phyloP scores from a whole-genome alignment of 2,888 invertebrate species.

The Chloroclystis v-ata region DNA sequence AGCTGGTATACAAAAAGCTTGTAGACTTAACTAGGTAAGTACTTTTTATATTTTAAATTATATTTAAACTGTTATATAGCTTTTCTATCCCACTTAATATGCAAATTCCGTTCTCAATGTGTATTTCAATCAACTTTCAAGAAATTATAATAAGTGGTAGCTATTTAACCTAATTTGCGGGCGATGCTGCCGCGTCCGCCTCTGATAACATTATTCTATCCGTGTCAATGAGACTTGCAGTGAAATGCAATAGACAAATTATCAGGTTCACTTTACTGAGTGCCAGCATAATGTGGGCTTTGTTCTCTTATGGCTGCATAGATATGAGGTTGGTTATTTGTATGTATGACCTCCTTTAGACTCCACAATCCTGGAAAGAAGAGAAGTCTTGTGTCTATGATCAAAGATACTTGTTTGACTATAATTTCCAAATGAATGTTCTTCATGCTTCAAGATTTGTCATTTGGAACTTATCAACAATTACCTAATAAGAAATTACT shows the following conservation, averaged over 20 bases:
- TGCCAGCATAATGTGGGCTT: constrained; percentile 2
- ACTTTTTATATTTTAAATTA: too few species aligned
- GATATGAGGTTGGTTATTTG: neutral
- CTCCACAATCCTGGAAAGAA: neutral
- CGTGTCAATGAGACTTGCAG: constrained; percentile 40
- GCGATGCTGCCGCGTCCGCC: constrained; percentile 56
- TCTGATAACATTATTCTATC: constrained; percentile 50
- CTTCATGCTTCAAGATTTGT: too few species aligned
- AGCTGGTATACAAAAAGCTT: too few species aligned
- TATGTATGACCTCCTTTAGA: neutral
- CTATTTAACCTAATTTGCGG: constrained; percentile 64
- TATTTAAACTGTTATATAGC: too few species aligned
- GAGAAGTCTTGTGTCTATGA: too few species aligned
- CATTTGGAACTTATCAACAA: too few species aligned
- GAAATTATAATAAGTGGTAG: constrained; percentile 51
- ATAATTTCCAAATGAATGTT: too few species aligned
- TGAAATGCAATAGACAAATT: constrained; percentile 25
- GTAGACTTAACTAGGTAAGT: too few species aligned
- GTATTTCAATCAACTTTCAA: constrained; percentile 18
- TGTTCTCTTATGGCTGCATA: constrained; percentile 4
- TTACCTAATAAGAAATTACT: too few species aligned
- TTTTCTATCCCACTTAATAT: too few species aligned
- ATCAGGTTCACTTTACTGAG: constrained; percentile 12
- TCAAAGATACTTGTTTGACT: too few species aligned
- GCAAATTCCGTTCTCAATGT: neutral